Evolutionary conservation across 2,113 vertebrate genomes (phyloP), one percentile per base, ranked within the genome.

Genomic region (Petaurus breviceps): DNA sequence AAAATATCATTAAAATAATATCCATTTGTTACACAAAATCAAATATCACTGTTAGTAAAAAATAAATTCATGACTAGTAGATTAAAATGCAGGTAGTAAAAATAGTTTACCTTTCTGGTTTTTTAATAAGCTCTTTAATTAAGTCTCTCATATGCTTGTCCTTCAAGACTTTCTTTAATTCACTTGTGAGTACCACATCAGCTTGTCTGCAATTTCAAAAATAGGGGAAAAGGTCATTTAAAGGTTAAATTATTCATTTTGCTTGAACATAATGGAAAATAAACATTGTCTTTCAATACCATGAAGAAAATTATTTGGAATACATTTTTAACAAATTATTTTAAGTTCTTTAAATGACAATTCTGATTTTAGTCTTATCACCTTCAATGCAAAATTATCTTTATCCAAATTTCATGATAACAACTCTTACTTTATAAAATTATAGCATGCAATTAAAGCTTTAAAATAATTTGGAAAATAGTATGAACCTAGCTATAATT

Each of bases 141-240:
- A 99, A 99, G 96, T 99, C 99, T 98, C 99, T 99, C 96, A 99
- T 99, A 97, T 99, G 99, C 43, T 99, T 97, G 98, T 99, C 99
- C 90, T 99, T 99, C 97, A 99, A 99, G 96, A 99, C 99, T 98
- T 99, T 99, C 97, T 99, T 99, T 98, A 99, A 99, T 97, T 99
- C 99, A 97, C 98, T 99, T 98, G 99, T 99, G 98, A 99, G 99
- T 96, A 99, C 98, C 97, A 99, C 99, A 97, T 99, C 99, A 94
- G 99, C 99, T 96, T 99, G 99, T 97, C 99, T 99, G 93, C 98
- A 97, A 96, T 99, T 99, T 99, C 99, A 99, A 98, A 97, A 98
- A 98, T 53, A 96, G 96, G 61, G 96, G 96, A 91, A 97, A 97
- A 92, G 28, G 49, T 53, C 6, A 92, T 92, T 95, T 96, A 51